Evolutionary conservation across 2,888 invertebrate species (phyloP).

Genomic region (Trissolcus japonicus): DNA sequence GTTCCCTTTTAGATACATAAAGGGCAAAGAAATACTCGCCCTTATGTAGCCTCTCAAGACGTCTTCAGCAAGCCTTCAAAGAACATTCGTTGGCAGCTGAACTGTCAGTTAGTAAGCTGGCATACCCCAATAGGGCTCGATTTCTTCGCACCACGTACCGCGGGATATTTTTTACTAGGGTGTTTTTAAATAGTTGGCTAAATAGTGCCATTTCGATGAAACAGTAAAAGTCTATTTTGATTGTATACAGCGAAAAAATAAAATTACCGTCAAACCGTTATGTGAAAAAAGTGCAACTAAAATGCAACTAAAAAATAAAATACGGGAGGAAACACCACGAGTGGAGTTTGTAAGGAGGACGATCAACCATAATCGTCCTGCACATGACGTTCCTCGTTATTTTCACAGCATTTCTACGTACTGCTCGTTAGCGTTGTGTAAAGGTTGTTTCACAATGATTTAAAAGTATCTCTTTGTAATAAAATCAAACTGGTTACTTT

Average conservation of each 20-base stretch:
- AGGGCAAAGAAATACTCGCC: no score
- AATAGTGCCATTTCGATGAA: slow-evolving; percentile 31
- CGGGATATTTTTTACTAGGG: no score
- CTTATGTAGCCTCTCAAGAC: no score
- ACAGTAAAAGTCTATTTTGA: slow-evolving; percentile 32
- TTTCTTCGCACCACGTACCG: no score
- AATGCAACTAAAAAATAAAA: slow-evolving; percentile 38
- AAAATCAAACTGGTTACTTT: no score
- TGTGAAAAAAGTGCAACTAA: slow-evolving; percentile 36
- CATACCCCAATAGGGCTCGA: no score
- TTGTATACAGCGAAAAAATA: slow-evolving; percentile 8
- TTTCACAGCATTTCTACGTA: slow-evolving; percentile 45
- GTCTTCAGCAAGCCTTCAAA: no score
- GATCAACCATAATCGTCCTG: slow-evolving; percentile 48
- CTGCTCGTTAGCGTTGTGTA: slow-evolving; percentile 37
- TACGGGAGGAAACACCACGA: slow-evolving; percentile 32
- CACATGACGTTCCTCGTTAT: slow-evolving; percentile 48
- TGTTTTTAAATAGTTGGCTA: slow-evolving; percentile 4
- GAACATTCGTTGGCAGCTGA: no score
- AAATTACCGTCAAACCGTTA: slow-evolving; percentile 40
- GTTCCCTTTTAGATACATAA: no score
- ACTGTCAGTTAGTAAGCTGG: no score
- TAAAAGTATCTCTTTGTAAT: no score
- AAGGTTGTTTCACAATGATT: slow-evolving; percentile 36
- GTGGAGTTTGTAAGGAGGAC: slow-evolving; percentile 30